Base-by-base conservation (phyloP, 2,113 vertebrate species). In the Asarcornis scutulata region DNA sequence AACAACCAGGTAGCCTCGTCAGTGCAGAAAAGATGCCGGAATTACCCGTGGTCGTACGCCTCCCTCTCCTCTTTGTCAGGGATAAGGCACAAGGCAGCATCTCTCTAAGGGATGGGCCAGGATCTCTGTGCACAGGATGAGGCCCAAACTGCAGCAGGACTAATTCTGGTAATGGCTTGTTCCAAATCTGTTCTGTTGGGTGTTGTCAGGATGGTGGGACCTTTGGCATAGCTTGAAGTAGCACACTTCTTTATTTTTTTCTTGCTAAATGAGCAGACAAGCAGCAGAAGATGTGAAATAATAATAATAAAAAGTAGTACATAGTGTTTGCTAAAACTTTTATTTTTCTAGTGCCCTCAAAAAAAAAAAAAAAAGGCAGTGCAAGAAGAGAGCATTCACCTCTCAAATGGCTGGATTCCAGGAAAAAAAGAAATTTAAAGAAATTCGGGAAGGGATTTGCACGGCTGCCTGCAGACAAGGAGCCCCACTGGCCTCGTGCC, bases 311-410 rank as follows among this genome's bases (percentile, higher is more conserved):
- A 9, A 17, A 40, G 62, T 55, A 80, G 46, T 42, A 36, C 4
- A 44, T 90, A 63, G 34, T 21, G 83, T 42, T 94, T 76, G 55
- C 80, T 95, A 60, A n/a, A 95, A 88, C 66, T 85, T 85, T 96
- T 95, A 64, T 71, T 96, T 94, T 85, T 96, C 86, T 91, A 95
- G 93, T 13, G 25, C 6, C 15, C 7, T 32, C 40, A 64, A 64
- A 81, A 89, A 73, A 52, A 91, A 36, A 32, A 26, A 17, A 42
- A 17, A 4, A 29, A 32, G 1, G 23, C 36, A 50, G 72, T 4
- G 36, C n/a, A 83, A 90, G 83, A 97, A 87, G 81, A 91, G 44
- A 84, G 18, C 86, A 93, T 94, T 95, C 86, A 83, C 86, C 52
- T 89, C 23, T 1, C 48, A 75, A 95, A 92, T 87, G 88, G 96